Conservation (phyloP, 2,113 vertebrate species). For the Pundamilia nyererei region DNA sequence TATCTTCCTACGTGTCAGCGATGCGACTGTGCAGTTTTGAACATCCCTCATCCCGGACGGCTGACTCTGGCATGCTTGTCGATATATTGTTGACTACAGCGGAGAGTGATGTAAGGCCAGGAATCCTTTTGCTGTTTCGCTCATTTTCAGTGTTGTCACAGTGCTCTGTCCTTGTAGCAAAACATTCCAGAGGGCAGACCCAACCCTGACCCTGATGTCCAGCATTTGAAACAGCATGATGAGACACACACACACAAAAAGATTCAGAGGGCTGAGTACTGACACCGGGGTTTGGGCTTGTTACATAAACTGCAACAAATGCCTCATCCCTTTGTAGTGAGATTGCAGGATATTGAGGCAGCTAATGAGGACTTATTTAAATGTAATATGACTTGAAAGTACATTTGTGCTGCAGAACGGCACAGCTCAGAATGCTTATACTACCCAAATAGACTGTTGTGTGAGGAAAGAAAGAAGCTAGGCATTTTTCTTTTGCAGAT, state of each 20-base stretch:
- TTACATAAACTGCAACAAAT: not conserved
- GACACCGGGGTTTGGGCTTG: not conserved
- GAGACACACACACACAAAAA: not conserved
- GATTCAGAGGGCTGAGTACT: not conserved
- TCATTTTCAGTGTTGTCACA: not conserved
- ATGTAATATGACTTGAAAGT: not conserved
- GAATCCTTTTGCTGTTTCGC: not conserved
- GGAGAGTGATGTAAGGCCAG: not conserved
- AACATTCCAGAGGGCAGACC: not conserved
- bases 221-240: not conserved
- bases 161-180: not conserved
- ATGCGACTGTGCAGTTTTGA: not conserved
- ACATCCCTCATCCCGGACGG: not conserved
- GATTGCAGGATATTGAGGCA: not conserved
- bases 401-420: not conserved
- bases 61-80: not conserved
- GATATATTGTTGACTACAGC: not conserved
- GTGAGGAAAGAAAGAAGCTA: not conserved
- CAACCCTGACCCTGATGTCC: not conserved
- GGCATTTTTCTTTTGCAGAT: not conserved
- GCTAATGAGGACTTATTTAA: not conserved
- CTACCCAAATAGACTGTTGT: not conserved
- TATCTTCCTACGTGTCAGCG: not conserved
- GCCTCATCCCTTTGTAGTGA: not conserved
- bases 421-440: not conserved